phyloP scores from a whole-genome alignment of 2,888 invertebrate species.

The Acanthacorydalis orientalis region DNA sequence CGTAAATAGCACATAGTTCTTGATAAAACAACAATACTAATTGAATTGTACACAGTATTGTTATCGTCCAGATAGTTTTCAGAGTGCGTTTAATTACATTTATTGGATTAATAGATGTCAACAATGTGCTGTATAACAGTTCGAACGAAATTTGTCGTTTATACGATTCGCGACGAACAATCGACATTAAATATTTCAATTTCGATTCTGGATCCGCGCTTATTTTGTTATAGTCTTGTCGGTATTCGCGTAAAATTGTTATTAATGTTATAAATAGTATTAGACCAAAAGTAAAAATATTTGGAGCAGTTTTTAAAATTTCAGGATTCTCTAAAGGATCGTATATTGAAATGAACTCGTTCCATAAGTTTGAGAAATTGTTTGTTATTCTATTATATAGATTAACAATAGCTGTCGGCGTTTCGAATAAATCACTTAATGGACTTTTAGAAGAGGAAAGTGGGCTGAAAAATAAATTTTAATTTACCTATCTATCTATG shows the following conservation, averaged over 20 bases:
- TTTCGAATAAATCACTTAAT: constrained; percentile 35
- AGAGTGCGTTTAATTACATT: constrained; percentile 22
- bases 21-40: constrained; percentile 24
- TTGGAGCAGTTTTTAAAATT: constrained; percentile 39
- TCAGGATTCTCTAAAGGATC: constrained; percentile 60
- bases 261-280: constrained; percentile 45
- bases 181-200: constrained; percentile 26
- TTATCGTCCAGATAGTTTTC: constrained; percentile 20
- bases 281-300: constrained; percentile 41
- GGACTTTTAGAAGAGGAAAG: constrained; percentile 23
- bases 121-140: constrained; percentile 22
- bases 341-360: constrained; percentile 60
- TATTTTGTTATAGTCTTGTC: constrained; percentile 31
- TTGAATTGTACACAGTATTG: constrained; percentile 14
- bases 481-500: too few relatives aligned
- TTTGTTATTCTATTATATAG: constrained; percentile 50
- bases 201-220: constrained; percentile 29
- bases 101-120: constrained; percentile 26
- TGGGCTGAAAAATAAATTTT: constrained; percentile 8
- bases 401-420: constrained; percentile 44
- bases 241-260: constrained; percentile 43
- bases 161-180: constrained; percentile 17
- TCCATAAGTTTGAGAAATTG: constrained; percentile 58
- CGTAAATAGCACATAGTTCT: constrained; percentile 27
- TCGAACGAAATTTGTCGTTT: constrained; percentile 18